Conservation (phyloP, 2,113 vertebrate genomes). For the Salvelinus namaycush region DNA sequence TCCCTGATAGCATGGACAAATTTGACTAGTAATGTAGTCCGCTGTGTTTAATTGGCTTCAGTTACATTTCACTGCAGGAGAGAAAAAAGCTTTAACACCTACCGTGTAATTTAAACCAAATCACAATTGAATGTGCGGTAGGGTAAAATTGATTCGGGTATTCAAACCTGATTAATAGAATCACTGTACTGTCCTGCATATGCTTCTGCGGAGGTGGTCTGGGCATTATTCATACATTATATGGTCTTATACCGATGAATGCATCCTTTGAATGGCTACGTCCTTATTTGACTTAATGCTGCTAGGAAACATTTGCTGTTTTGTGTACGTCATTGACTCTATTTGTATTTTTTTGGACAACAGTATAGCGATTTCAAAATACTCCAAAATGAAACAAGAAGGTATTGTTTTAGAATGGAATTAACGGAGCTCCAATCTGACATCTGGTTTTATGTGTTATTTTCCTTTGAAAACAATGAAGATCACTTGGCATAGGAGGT, state of each 20-base stretch:
- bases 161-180: conserved; percentile 40
- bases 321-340: conserved; percentile 14
- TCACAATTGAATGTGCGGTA: conserved; percentile 26
- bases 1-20: too few relatives aligned
- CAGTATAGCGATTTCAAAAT: not conserved
- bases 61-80: conserved; percentile 45
- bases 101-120: conserved; percentile 37
- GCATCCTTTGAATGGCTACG: conserved; percentile 28
- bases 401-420: conserved; percentile 2
- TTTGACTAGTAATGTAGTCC: conserved; percentile 38
- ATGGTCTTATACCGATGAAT: conserved; percentile 4
- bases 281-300: conserved; percentile 9
- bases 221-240: conserved; percentile 6
- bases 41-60: conserved; percentile 53
- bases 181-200: conserved; percentile 21
- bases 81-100: conserved; percentile 25
- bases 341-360: not conserved
- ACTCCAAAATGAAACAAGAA: conserved; percentile 1
- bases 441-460: too few relatives aligned
- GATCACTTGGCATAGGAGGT: too few relatives aligned
- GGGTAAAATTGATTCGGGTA: conserved; percentile 8
- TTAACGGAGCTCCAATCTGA: not conserved
- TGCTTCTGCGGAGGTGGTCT: conserved; percentile 20
- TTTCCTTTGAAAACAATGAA: too few relatives aligned
- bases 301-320: conserved; percentile 17